These are phyloP conservation scores for Plemyria rubiginata DNA, from an alignment of 2,888 invertebrate species.

Conservation along the genomic window DNA sequence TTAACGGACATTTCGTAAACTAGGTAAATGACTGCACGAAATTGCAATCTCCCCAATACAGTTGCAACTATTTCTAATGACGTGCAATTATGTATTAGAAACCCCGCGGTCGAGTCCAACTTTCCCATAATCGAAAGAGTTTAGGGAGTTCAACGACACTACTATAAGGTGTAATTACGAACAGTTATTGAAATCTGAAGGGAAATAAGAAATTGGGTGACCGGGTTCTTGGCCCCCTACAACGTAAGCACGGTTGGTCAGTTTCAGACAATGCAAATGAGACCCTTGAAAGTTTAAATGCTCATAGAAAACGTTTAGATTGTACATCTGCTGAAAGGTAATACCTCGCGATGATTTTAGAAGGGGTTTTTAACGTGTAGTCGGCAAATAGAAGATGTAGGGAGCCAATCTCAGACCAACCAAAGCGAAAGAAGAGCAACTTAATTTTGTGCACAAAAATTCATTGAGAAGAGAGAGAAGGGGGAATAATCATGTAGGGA, in stretches of 20 bases:
- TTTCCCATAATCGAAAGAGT: conserved; percentile 69
- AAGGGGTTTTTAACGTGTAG: conserved; percentile 39
- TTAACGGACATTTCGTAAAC: conserved; percentile 37
- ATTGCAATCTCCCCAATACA: conserved; percentile 40
- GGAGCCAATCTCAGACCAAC: conserved; percentile 33
- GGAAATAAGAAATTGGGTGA: conserved; percentile 78
- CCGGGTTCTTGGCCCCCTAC: conserved; percentile 75
- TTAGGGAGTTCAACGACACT: conserved; percentile 75
- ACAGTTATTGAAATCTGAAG: conserved; percentile 59
- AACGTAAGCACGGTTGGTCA: conserved; percentile 76
- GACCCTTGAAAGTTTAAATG: conserved; percentile 64
- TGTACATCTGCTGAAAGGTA: conserved; percentile 62
- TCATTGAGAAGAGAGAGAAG: too few species aligned
- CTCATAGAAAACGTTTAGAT: conserved; percentile 60
- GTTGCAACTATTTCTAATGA: conserved; percentile 64
- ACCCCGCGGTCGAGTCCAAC: conserved; percentile 74
- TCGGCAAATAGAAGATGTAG: conserved; percentile 52
- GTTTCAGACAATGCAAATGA: conserved; percentile 74
- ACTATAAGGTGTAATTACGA: conserved; percentile 75
- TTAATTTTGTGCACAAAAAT: too few species aligned
- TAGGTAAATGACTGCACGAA: conserved; percentile 56
- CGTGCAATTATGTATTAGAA: conserved; percentile 56
- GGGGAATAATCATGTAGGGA: conserved; percentile 16
- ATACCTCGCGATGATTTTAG: conserved; percentile 38
- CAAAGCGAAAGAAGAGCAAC: conserved; percentile 8